phyloP scores from a whole-genome alignment of 2,113 vertebrate species.

The Furnarius figulus region DNA sequence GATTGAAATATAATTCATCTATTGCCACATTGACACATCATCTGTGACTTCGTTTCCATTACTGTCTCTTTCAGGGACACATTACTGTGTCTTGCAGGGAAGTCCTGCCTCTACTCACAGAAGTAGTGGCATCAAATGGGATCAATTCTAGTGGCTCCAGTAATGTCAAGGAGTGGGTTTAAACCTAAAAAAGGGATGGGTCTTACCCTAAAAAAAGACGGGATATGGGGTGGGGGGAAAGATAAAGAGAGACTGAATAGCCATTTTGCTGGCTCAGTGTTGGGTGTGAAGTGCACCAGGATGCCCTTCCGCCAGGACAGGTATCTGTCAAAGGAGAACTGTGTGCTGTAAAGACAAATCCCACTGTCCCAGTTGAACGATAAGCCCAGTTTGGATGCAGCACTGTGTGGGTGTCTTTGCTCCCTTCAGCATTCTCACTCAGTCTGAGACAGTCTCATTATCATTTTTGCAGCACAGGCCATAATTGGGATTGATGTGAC shows the following conservation, averaged over 20 bases:
- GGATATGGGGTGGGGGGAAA: background rate
- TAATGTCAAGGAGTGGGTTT: background rate
- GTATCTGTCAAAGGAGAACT: background rate
- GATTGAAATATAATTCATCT: background rate
- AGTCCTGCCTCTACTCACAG: background rate
- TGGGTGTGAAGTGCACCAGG: background rate
- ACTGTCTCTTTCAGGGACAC: background rate
- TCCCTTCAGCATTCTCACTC: background rate
- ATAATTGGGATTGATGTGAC: slow-evolving; percentile 32
- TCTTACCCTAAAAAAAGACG: background rate
- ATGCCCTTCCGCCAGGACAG: background rate
- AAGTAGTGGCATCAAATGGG: background rate
- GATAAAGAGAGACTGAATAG: background rate
- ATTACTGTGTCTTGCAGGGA: background rate
- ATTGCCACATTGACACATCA: background rate
- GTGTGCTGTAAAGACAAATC: background rate
- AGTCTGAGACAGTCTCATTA: background rate
- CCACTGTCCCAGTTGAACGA: background rate
- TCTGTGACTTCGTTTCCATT: background rate
- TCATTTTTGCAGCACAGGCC: background rate
- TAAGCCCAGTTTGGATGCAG: background rate
- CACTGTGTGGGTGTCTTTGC: background rate
- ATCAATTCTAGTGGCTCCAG: background rate
- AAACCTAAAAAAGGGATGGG: background rate
- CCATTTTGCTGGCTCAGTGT: background rate